Base-by-base conservation (phyloP, 2,888 invertebrate genomes). In the Luperina testacea region DNA sequence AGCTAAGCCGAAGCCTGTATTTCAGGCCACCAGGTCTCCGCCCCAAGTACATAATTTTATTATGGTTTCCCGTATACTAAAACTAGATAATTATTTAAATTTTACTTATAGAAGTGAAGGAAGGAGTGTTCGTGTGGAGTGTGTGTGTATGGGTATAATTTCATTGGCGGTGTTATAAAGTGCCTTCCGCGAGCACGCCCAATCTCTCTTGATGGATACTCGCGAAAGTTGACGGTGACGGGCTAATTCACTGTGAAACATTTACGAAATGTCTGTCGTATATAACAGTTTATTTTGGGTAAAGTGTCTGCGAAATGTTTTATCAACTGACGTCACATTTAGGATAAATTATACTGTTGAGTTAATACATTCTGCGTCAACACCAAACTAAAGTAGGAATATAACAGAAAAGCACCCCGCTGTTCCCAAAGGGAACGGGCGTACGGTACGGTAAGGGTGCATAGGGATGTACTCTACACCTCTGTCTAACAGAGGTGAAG, bases 201-300 rank as follows among this genome's bases (percentile, higher is more conserved):
- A 27, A 69, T 77, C 6, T 42, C 71, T 80, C 70, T 80, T 70
- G 79, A 57, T 38, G 27, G 20, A 68, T 48, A 32, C 51, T 57
- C 48, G 13, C 11, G 38, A 57, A 77, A 80, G 57, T 51, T 69
- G 70, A 59, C 38, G 17, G 27, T 68, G 79, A 48, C 70, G 17
- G 38, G 38, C 27, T 79, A 68, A 68, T 68, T 79, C 70, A 80
- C 57, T 51, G 79, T 78, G 27, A 59, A 59, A 77, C 38, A 24
- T 77, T 68, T 48, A 59, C 70, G 80, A 77, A 67, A 79, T 68
- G 48, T 57, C 45, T 77, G 53, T 3, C 17, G 38, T 38, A 48
- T 57, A 38, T 24, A 79, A 65, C 27, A 57, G 4, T 38, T 7
- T 38, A 17, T 48, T 48, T 77, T n/a, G 20, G n/a, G n/a, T 78